Percentiles rank a stretch among this genome's conserved stretches.
Evolutionary conservation across 1,140 invertebrate genomes (phyloP).

Genomic region (Micrasema minimum): DNA sequence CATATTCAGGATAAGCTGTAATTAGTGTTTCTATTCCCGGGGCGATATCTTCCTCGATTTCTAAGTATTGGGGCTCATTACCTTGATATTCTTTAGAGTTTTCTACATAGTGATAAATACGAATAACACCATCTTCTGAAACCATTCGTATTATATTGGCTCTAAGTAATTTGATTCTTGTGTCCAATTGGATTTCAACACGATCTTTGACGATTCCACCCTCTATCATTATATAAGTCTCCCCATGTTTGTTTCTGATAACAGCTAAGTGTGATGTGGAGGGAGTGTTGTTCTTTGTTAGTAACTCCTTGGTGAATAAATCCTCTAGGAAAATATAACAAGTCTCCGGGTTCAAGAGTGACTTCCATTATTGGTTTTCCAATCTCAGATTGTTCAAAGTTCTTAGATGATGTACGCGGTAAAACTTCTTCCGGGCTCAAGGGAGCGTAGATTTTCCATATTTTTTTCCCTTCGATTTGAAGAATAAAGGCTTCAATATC

Average conservation of each 20-base stretch:
- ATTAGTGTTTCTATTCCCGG: slow-evolving; percentile 79
- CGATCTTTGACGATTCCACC: slow-evolving; percentile 71
- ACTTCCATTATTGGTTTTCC: slow-evolving; percentile 86
- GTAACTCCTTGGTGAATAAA: slow-evolving; percentile 92
- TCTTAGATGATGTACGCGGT: slow-evolving; percentile 83
- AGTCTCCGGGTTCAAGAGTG: slow-evolving; percentile 85
- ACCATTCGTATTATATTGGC: slow-evolving; percentile 79
- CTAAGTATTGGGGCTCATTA: slow-evolving; percentile 81
- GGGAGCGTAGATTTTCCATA: slow-evolving; percentile 92
- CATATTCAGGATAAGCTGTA: slow-evolving; percentile 79
- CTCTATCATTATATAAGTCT: slow-evolving; percentile 80
- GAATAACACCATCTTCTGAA: slow-evolving; percentile 72
- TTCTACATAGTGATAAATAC: slow-evolving; percentile 83
- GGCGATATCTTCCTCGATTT: slow-evolving; percentile 74
- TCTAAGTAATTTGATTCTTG: slow-evolving; percentile 76
- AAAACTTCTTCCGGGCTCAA: slow-evolving; percentile 74
- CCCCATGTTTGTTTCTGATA: slow-evolving; percentile 92
- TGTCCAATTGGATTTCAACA: slow-evolving; percentile 75
- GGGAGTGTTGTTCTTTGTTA: slow-evolving; percentile 80
- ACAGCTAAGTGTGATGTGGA: slow-evolving; percentile 92
- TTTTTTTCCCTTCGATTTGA: slow-evolving; percentile 95
- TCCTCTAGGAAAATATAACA: slow-evolving; percentile 93
- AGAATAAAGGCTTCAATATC: slow-evolving; percentile 98
- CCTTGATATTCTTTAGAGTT: slow-evolving; percentile 88
- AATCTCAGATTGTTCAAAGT: slow-evolving; percentile 83